Base-by-base conservation (phyloP, 1,140 invertebrate genomes). In the Nasonia giraulti region DNA sequence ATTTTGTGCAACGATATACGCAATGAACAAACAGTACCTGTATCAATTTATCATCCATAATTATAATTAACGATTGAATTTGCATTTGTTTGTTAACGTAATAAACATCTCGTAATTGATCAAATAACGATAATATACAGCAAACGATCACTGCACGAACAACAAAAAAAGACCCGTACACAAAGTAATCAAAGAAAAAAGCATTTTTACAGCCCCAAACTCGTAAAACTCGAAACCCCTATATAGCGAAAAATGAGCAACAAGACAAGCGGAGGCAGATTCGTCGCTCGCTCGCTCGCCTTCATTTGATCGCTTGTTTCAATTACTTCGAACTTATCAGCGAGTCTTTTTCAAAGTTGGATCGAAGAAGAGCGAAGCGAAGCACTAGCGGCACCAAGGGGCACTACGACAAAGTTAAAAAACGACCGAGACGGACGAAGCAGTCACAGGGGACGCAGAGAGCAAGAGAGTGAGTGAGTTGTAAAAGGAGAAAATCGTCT, bases 401-500 rank as follows among this genome's bases (percentile, higher is more conserved):
- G 12, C 12, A 10, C 37, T 37, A 37, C 14, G 11, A 69, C 33
- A 23, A 23, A 69, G 11, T 80, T 40, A 80, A 44, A 80, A 68
- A 44, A 27, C 12, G 33, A 80, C 50, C 4, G 17, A 55, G 66
- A 23, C 20, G 14, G 14, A 3, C 8, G 40, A 80, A 14, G 8
- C 20, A 71, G 33, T 44, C 12, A 55, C 50, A 55, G 50, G 17
- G 2, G 8, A 23, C 12, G n/a, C 37, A 50, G 14, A 74, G 20
- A 20, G 55, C 20, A 20, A 62, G 55, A 62, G 55, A 62, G 47
- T 17, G 47, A 50, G 11, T 14, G 2, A 62, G 37, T 50, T 55
- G 27, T 73, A 80, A 80, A 80, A 50, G 79, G 8, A 69, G 27
- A 82, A 55, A 82, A 82, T 71, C 68, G 68, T 14, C 80, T 82